phyloP scores from a whole-genome alignment of 2,113 vertebrate genomes.

The Cercopithecus mona region DNA sequence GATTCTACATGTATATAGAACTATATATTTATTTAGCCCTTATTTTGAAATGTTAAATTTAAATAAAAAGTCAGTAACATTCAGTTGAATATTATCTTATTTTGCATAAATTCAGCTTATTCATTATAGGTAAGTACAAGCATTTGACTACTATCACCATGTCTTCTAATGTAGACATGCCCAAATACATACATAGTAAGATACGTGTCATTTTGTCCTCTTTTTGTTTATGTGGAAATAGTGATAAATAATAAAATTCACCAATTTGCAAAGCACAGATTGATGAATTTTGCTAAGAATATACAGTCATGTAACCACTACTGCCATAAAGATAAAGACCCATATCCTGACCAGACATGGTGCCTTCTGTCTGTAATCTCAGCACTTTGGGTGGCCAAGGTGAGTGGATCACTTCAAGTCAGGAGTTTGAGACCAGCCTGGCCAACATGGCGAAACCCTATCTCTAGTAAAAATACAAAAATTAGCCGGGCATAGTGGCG shows the following conservation, averaged over 20 bases:
- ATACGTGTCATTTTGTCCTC: background rate
- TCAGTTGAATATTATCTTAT: conserved; percentile 12
- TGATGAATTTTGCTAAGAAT: conserved; percentile 5
- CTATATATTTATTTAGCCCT: conserved; percentile 20
- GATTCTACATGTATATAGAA: background rate
- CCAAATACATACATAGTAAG: background rate
- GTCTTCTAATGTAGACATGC: background rate
- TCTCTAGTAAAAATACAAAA: too few relatives aligned
- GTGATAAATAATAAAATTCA: background rate
- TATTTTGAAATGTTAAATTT: conserved; percentile 44
- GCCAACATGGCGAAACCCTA: too few relatives aligned
- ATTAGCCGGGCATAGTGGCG: too few relatives aligned
- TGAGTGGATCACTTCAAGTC: too few relatives aligned
- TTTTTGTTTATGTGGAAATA: conserved; percentile 27
- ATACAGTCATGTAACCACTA: background rate
- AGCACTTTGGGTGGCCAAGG: too few relatives aligned
- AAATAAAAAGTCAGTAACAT: background rate
- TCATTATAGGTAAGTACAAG: background rate
- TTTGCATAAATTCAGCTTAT: conserved; percentile 7
- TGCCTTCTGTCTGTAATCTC: too few relatives aligned
- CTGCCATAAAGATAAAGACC: background rate
- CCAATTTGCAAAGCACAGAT: conserved; percentile 15
- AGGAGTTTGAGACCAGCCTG: too few relatives aligned
- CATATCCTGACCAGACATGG: too few relatives aligned
- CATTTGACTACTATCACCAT: background rate